phyloP scores from a whole-genome alignment of 2,797 vertebrate genomes.

The Danio jaintianensis region DNA sequence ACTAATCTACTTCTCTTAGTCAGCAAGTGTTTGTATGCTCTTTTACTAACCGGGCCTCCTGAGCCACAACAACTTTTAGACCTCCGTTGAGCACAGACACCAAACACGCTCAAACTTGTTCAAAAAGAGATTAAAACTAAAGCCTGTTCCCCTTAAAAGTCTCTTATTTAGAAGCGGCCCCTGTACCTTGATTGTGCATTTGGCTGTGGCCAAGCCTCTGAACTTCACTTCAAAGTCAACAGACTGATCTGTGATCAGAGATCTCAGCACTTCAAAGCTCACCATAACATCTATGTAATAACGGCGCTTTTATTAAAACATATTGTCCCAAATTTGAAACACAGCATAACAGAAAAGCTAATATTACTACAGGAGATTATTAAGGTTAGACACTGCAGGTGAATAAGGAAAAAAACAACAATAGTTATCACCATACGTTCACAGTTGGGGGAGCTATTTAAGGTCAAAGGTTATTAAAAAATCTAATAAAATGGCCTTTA shows the following conservation, averaged over 20 bases:
- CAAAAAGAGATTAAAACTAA: conserved; percentile 35
- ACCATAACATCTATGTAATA: conserved; percentile 7
- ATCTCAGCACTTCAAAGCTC: conserved; percentile 49
- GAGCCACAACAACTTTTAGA: conserved; percentile 2
- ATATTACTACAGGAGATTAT: background rate
- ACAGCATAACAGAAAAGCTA: background rate
- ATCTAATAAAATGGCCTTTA: too few relatives aligned
- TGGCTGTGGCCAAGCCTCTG: conserved; percentile 19
- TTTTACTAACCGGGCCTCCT: background rate
- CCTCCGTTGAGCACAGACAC: background rate
- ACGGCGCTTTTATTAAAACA: conserved; percentile 31
- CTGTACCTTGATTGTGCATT: conserved; percentile 14
- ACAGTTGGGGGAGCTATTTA: too few relatives aligned
- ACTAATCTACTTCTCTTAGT: background rate
- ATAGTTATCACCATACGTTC: too few relatives aligned
- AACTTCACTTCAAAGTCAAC: conserved; percentile 49
- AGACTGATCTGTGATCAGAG: conserved; percentile 22
- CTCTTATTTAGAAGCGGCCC: conserved; percentile 37
- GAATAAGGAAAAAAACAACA: too few relatives aligned
- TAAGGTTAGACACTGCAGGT: too few relatives aligned
- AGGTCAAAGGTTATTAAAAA: too few relatives aligned
- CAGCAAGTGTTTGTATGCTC: background rate
- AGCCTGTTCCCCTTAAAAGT: conserved; percentile 21
- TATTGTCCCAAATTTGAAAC: conserved; percentile 34
- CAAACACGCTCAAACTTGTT: conserved; percentile 21